phyloP scores from a whole-genome alignment of 2,888 invertebrate genomes.

The Eupithecia inturbata region DNA sequence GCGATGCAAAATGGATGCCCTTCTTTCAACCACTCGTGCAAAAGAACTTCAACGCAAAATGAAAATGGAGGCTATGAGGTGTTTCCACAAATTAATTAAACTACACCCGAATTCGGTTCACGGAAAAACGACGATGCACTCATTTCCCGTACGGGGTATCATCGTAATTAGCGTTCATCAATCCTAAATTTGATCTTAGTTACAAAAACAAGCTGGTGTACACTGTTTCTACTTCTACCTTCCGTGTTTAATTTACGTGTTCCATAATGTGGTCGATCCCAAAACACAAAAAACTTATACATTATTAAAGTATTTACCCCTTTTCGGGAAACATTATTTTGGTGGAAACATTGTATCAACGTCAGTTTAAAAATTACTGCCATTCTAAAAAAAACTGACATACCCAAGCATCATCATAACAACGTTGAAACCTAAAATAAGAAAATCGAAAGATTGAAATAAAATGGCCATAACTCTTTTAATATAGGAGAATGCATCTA shows the following conservation, averaged over 20 bases:
- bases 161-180: not conserved
- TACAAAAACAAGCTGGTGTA: not conserved
- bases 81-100: not conserved
- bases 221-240: not conserved
- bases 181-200: not conserved
- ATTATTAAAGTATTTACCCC: not conserved
- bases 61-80: slow-evolving; percentile 57
- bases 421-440: not conserved
- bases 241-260: not conserved
- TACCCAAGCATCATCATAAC: not conserved
- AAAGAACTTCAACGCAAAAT: slow-evolving; percentile 57
- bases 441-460: not conserved
- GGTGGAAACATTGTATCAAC: slow-evolving; percentile 1
- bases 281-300: not conserved
- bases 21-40: slow-evolving; percentile 58
- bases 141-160: not conserved
- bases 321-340: not conserved
- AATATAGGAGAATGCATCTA: too few relatives aligned
- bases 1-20: slow-evolving; percentile 84
- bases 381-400: slow-evolving; percentile 36
- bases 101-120: not conserved
- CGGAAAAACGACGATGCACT: not conserved
- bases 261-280: not conserved
- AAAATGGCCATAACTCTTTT: not conserved
- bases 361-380: slow-evolving; percentile 50